phyloP scores from a whole-genome alignment of 2,888 invertebrate species.

The Cyclophora albipunctata region DNA sequence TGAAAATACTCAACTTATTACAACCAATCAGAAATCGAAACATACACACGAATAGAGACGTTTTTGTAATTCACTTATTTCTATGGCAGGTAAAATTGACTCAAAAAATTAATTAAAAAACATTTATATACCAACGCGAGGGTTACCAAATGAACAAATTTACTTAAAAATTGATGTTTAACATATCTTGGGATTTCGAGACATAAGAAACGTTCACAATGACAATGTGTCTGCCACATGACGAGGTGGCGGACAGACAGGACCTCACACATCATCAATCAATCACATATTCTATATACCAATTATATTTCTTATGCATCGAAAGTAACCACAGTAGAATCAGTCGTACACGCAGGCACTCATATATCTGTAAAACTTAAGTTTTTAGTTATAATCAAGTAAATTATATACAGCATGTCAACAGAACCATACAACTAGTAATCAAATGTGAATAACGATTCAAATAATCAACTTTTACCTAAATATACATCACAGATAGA shows the following conservation, averaged over 20 bases:
- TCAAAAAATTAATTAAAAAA: conserved; percentile 62
- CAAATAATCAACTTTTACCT: conserved; percentile 69
- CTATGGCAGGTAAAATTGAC: conserved; percentile 70
- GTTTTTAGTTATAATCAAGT: conserved; percentile 31
- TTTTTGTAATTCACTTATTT: conserved; percentile 61
- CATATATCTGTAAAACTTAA: conserved; percentile 23
- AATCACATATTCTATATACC: neutral
- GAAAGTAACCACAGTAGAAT: conserved; percentile 1
- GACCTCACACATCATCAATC: too few relatives aligned
- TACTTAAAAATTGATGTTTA: conserved; percentile 37
- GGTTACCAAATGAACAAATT: conserved; percentile 45
- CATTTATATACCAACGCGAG: conserved; percentile 47
- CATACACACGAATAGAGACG: conserved; percentile 35
- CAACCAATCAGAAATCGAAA: conserved; percentile 21
- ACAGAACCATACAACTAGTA: conserved; percentile 50
- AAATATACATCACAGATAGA: conserved; percentile 73
- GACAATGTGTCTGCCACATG: too few relatives aligned
- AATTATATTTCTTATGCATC: conserved; percentile 9
- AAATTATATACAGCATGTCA: conserved; percentile 45
- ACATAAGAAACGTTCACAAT: conserved; percentile 8
- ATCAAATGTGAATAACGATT: conserved; percentile 52
- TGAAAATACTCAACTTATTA: conserved; percentile 24
- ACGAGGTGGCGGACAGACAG: neutral
- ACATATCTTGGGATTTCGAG: conserved; percentile 5
- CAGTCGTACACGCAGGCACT: too few relatives aligned